Evolutionary conservation across 37 sponge, comb jelly and placozoan species (phyloP), one percentile per base, ranked within the genome.

Genomic region (Spongia lamella): DNA sequence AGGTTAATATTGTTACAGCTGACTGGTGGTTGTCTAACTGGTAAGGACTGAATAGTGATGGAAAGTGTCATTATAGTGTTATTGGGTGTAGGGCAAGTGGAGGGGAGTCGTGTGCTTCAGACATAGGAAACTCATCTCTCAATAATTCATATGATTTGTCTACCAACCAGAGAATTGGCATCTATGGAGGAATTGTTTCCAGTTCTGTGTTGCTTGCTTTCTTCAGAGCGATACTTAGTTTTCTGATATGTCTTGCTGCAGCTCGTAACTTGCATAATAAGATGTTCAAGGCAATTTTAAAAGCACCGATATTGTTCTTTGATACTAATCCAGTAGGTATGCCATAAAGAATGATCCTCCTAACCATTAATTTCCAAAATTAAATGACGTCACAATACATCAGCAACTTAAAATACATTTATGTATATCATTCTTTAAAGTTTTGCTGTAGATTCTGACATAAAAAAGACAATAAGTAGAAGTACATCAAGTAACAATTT

Each of bases 281-380:
- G 17, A 84, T 83, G 81, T 80, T 92, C 51, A 50, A 38, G 1
- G 52, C 90, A 17, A 39, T 92, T 24, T 72, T 92, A 6, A 66
- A 74, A 78, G 80, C 74, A 21, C 93, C 93, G 14, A 53, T 88
- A 20, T 47, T 52, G 22, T 92, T 92, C 68, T 92, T 92, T 68
- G 90, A 92, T 66, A 88, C 78, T 32, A 92, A 84, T 38, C 93
- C 93, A 30, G 72, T 78, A 61, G 93, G 91, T 90, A 38, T 70
- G 82, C 47, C 47, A 43, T 43, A 43, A 13, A 13, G 47, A 13
- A 43, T 13, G 5, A 13, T 13, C 72, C 39, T 20, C 56, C 20
- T 7, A 40, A 66, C 47, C 17, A 27, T 66, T 7, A 66, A 11
- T 16, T 32, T 34, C 21, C 6, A 21, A 25, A 6, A 7, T 64